A percentile compares a stretch with the other conserved stretches of the same genome.
phyloP scores from a whole-genome alignment of 2,888 invertebrate species.

The Flexamia atlantica region DNA sequence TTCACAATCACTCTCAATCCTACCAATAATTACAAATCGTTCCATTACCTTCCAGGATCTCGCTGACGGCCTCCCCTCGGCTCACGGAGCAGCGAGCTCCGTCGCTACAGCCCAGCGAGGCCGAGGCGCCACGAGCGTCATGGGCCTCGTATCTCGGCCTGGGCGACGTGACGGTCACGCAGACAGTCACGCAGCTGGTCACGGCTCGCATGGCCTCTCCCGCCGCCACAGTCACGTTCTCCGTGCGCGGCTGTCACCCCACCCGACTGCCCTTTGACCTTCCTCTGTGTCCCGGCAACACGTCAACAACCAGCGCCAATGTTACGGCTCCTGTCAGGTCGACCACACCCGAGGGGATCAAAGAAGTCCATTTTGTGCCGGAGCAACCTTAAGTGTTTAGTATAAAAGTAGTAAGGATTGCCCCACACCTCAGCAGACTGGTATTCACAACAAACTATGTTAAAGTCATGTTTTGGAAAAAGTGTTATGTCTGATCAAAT shows the following conservation, averaged over 20 bases:
- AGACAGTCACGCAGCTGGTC: constrained; percentile 71
- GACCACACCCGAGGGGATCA: background rate
- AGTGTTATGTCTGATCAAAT: no score
- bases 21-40: background rate
- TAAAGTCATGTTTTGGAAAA: no score
- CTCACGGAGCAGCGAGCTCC: constrained; percentile 77
- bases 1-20: no score
- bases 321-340: background rate
- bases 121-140: constrained; percentile 71
- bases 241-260: constrained; percentile 74
- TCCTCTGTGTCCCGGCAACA: constrained; percentile 68
- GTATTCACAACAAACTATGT: no score
- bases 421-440: no score
- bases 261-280: constrained; percentile 73
- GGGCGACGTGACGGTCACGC: constrained; percentile 73
- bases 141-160: constrained; percentile 74
- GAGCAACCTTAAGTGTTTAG: constrained; percentile 14
- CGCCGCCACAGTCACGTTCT: constrained; percentile 73
- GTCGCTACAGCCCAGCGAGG: constrained; percentile 83
- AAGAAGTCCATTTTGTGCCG: background rate
- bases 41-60: background rate
- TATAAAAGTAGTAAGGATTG: no score
- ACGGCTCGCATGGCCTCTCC: constrained; percentile 73
- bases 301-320: background rate
- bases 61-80: constrained; percentile 1